Percentiles rank a stretch among this genome's conserved stretches.
Evolutionary conservation across 2,888 invertebrate genomes (phyloP).

Genomic region (Danaus chrysippus): DNA sequence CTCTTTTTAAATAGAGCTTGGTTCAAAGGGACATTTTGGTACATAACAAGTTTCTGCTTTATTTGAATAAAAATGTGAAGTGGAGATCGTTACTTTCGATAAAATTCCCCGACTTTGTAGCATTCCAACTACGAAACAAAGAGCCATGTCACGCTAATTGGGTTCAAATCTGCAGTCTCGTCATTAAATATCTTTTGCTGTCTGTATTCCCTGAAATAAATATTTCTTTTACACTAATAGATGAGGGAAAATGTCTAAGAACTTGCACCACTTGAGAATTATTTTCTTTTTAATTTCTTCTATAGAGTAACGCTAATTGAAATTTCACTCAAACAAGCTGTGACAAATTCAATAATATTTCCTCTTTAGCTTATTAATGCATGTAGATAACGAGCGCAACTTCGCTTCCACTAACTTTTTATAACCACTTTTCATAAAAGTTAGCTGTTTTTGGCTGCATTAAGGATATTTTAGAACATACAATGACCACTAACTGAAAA

Average conservation of each 20-base stretch:
- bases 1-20: conserved; percentile 18
- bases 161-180: conserved; percentile 33
- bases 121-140: conserved; percentile 34
- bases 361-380: not conserved
- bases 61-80: conserved; percentile 39
- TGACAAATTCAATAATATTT: conserved; percentile 6
- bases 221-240: conserved; percentile 11
- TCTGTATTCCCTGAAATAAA: conserved; percentile 15
- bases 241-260: conserved; percentile 8
- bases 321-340: conserved; percentile 5
- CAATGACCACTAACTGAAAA: conserved; percentile 5
- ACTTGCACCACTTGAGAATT: not conserved
- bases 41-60: conserved; percentile 30
- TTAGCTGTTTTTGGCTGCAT: conserved; percentile 11
- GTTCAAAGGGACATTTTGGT: conserved; percentile 20
- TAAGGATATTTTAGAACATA: conserved; percentile 12
- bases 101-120: conserved; percentile 34
- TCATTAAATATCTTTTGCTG: conserved; percentile 30
- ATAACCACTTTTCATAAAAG: conserved; percentile 15
- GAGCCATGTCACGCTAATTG: conserved; percentile 37
- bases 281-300: not conserved
- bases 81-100: conserved; percentile 49
- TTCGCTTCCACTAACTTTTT: conserved; percentile 7
- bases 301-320: conserved; percentile 9
- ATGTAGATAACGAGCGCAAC: not conserved